Evolutionary conservation across 2,888 invertebrate species (phyloP).

Genomic region (Rhodophaea formosa): DNA sequence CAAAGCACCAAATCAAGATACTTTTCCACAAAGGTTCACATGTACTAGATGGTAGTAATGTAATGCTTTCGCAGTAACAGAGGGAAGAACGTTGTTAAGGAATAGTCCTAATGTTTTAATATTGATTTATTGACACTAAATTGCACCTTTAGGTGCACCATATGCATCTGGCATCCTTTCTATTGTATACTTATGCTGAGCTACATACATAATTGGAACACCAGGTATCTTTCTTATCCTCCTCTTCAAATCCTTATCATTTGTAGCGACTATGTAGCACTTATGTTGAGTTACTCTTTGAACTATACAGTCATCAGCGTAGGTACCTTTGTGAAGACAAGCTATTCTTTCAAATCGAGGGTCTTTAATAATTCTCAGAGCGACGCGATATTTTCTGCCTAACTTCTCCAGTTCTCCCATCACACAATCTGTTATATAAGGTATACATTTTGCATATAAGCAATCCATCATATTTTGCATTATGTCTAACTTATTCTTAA

Average conservation of each 20-base stretch:
- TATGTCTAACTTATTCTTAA: constrained; percentile 98
- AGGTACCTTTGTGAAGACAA: constrained; percentile 98
- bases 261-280: constrained; percentile 99
- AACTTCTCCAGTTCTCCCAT: constrained; percentile 98
- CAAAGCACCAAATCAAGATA: no score
- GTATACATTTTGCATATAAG: constrained; percentile 98
- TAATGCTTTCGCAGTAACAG: no score
- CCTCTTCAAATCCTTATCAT: constrained; percentile 97
- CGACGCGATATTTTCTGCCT: constrained; percentile 96
- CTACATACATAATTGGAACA: constrained; percentile 98
- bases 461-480: constrained; percentile 99
- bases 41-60: no score
- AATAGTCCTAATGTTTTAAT: no score
- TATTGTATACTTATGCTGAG: constrained; percentile 95
- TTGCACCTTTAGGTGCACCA: constrained; percentile 90
- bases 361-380: constrained; percentile 96
- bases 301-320: constrained; percentile 99
- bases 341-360: constrained; percentile 94
- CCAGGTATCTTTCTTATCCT: constrained; percentile 98
- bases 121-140: constrained; percentile 43
- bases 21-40: no score
- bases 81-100: no score
- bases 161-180: constrained; percentile 99
- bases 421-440: constrained; percentile 99
- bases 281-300: constrained; percentile 98